Conservation (phyloP, 2,113 vertebrate genomes). For the Phyllostomus hastatus region DNA sequence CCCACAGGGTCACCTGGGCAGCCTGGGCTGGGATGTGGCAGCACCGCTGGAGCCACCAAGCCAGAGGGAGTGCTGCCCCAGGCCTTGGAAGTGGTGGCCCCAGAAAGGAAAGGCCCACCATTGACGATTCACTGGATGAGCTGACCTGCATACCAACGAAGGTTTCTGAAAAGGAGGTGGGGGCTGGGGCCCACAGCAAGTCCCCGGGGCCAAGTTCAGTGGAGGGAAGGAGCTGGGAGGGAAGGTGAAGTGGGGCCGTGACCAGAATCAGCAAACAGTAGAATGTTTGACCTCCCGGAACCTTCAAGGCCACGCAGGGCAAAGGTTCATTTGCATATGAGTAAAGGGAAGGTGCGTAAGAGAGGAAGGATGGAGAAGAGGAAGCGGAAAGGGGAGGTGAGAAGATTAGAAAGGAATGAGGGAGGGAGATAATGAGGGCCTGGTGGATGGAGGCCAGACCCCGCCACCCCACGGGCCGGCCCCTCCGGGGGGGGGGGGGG, state of each 20-base stretch:
- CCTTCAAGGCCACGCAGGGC: background rate
- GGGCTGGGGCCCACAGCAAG: background rate
- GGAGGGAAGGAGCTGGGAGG: background rate
- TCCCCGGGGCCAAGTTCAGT: background rate
- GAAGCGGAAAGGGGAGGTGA: background rate
- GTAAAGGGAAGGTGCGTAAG: background rate
- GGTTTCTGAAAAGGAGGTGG: background rate
- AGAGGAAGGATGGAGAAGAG: background rate
- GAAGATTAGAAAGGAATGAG: background rate
- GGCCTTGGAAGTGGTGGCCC: background rate
- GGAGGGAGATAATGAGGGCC: rapidly evolving
- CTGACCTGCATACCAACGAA: background rate
- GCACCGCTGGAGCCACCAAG: background rate
- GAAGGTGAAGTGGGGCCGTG: background rate
- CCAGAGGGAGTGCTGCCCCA: background rate
- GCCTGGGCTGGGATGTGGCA: background rate
- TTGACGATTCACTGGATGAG: background rate
- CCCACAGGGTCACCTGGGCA: rapidly evolving
- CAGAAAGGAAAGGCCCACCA: background rate
- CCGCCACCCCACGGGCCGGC: rapidly evolving
- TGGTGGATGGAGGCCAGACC: background rate
- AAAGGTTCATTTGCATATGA: background rate
- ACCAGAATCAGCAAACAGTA: background rate
- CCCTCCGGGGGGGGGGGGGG: background rate
- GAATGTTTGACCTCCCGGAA: background rate